A percentile compares a stretch with the other conserved stretches of the same genome.
Evolutionary conservation across 1,140 invertebrate genomes (phyloP).

Genomic region (Choristoneura fumiferana): DNA sequence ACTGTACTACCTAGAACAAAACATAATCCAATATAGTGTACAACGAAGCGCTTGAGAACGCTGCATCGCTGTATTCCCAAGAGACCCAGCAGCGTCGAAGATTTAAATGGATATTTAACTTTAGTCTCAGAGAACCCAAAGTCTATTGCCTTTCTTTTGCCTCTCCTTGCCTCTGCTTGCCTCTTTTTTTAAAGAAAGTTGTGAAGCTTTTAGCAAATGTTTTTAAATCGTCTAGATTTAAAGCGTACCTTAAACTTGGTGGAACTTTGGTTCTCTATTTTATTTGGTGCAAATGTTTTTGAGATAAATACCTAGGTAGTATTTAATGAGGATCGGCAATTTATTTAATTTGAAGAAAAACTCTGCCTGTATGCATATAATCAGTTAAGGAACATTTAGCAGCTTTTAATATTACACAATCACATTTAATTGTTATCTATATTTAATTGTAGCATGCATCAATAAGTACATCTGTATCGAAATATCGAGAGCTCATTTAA

Average conservation of each 20-base stretch:
- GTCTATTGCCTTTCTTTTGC: slow-evolving; percentile 74
- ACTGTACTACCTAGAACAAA: not conserved
- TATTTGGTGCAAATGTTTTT: not conserved
- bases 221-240: slow-evolving; percentile 60
- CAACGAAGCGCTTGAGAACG: slow-evolving; percentile 49
- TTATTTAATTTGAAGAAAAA: too few species aligned
- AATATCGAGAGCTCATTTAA: too few species aligned
- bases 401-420: too few species aligned
- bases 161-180: slow-evolving; percentile 54
- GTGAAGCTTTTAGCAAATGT: slow-evolving; percentile 69
- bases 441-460: too few species aligned
- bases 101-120: slow-evolving; percentile 78
- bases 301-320: too few species aligned
- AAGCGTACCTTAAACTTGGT: slow-evolving; percentile 40
- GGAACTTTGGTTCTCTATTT: not conserved
- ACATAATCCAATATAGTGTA: slow-evolving; percentile 7
- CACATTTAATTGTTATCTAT: too few species aligned
- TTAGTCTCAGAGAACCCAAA: slow-evolving; percentile 72
- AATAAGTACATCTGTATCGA: too few species aligned
- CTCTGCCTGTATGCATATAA: too few species aligned
- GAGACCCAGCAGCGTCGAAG: slow-evolving; percentile 56
- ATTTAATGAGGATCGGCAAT: too few species aligned
- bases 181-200: slow-evolving; percentile 62
- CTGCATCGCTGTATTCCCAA: slow-evolving; percentile 58
- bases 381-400: too few species aligned